A percentile compares a stretch with the other conserved stretches of the same genome.
phyloP scores from a whole-genome alignment of 2,113 vertebrate species.

The Trogon melanurus region DNA sequence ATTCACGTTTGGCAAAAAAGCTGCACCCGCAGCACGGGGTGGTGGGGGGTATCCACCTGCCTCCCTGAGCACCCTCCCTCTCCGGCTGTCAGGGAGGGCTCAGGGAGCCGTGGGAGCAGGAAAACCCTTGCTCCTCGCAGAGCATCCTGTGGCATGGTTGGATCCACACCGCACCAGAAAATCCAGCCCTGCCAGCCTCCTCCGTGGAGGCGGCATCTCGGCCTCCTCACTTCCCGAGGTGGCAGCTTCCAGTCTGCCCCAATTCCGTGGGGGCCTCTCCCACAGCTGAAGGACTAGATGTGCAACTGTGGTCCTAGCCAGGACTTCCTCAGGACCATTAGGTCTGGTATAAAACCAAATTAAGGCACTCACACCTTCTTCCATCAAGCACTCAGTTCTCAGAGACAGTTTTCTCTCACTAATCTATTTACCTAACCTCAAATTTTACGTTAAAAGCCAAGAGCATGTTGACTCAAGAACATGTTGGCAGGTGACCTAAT shows the following conservation, averaged over 20 bases:
- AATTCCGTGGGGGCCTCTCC: background rate
- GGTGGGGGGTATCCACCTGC: accelerated
- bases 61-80: background rate
- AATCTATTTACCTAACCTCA: slow-evolving; percentile 22
- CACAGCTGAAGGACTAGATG: background rate
- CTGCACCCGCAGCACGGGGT: accelerated
- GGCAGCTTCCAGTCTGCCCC: background rate
- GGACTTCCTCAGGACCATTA: background rate
- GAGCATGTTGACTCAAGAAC: slow-evolving; percentile 4
- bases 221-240: background rate
- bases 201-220: background rate
- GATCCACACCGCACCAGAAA: background rate
- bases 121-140: background rate
- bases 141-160: accelerated
- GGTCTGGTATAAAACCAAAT: background rate
- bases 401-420: background rate
- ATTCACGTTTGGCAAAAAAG: background rate
- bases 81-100: background rate
- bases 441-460: background rate
- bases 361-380: background rate
- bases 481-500: slow-evolving; percentile 27
- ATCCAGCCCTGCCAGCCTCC: background rate
- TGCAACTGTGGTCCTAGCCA: background rate
- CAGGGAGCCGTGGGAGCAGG: background rate
- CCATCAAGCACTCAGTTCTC: background rate